Evolutionary conservation across 2,113 vertebrate genomes (phyloP), one percentile per base, ranked within the genome.

Genomic region (Poeciliopsis prolifica): DNA sequence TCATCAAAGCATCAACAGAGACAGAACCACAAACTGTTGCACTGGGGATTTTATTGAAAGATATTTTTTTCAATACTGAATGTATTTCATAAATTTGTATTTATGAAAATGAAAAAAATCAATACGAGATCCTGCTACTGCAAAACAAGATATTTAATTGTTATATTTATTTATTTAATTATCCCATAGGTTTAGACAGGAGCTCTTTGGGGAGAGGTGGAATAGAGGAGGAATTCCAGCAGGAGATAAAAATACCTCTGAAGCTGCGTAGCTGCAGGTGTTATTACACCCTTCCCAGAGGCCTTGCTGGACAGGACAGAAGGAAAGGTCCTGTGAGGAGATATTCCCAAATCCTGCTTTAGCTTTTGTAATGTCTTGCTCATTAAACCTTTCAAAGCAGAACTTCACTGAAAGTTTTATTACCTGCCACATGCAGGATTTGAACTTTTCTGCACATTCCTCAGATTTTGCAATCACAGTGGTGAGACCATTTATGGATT

Each of bases 161-260:
- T 48, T 19, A 17, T 48, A 19, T 48, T 48, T 19, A 48, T 48
- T 5, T 5, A 48, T 19, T 17, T 29, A 29, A 29, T 29, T 29
- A 29, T 86, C 69, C 65, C 68, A 68, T 79, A 70, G 68, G 71
- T 83, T 67, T 14, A 73, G 77, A 82, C 65, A 4, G 65, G 70
- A 61, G 54, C 54, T 77, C 75, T 70, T 11, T 1, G 15, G 42
- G 61, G 60, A 70, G 73, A 51, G 44, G 44, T 19, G 44, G 48
- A 85, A 89, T 80, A 85, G 82, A 91, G 84, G 84, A 86, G 80
- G 85, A 88, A 92, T 92, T 92, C 90, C 79, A 68, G 68, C 40
- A 72, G 70, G 84, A 84, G 91, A 91, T 91, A 92, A 93, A 93
- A 93, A 94, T 94, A 94, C 82, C 84, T 82, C 79, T 69, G 70